Conservation (phyloP, 2,797 vertebrate species). For the Pteropus rufus region DNA sequence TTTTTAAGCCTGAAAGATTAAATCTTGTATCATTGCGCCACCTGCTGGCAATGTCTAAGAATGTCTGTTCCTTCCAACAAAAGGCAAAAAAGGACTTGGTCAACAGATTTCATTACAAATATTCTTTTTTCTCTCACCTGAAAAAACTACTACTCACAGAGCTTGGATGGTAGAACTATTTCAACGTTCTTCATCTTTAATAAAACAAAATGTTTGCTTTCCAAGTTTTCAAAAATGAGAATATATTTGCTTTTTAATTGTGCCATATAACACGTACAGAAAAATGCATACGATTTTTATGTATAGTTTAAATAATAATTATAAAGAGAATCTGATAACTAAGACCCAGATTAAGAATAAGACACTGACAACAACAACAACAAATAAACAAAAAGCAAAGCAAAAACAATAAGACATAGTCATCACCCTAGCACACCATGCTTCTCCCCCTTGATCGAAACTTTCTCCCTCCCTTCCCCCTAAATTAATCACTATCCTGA, state of each 20-base stretch:
- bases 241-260: background rate
- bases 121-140: background rate
- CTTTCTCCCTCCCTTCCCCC: background rate
- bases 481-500: background rate
- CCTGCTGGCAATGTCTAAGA: slow-evolving; percentile 35
- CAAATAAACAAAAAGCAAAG: background rate
- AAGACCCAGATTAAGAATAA: background rate
- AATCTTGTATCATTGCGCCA: slow-evolving; percentile 41
- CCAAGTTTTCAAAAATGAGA: slow-evolving; percentile 23
- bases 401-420: background rate
- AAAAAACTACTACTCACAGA: background rate
- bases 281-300: background rate
- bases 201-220: background rate
- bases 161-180: background rate
- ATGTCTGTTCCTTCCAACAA: slow-evolving; percentile 45
- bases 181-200: background rate
- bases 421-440: background rate
- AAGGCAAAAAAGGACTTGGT: background rate
- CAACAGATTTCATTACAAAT: background rate
- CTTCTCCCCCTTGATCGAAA: background rate
- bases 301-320: background rate
- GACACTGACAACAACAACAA: background rate
- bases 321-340: background rate
- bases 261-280: background rate
- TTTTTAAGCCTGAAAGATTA: background rate